Evolutionary conservation across 2,113 vertebrate genomes (phyloP), one percentile per base, ranked within the genome.

Genomic region (Anarhynchus alexandrinus): DNA sequence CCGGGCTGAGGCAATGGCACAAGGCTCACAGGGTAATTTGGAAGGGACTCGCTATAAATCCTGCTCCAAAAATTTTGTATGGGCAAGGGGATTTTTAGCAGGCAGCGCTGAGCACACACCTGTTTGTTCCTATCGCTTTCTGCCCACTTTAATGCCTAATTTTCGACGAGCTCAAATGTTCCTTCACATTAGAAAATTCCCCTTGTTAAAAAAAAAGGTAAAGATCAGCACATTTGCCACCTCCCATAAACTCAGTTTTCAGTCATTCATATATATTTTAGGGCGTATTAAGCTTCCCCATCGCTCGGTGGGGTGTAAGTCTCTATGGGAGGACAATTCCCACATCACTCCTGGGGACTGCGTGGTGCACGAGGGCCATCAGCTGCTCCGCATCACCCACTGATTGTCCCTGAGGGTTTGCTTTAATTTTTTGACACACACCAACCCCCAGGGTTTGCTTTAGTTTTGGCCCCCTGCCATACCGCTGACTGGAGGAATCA

Each of bases 321-420:
- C 57, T 2, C 3, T 10, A 1, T 23, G 34, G 5, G 3, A 49
- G 82, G 64, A 5, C 15, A 32, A 10, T 2, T 26, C 21, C 80
- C 62, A 14, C 36, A 62, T 7, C 18, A 36, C 72, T 6, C 49
- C 3, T 21, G 49, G 10, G 49, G 20, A 22, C 22, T 51, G 22
- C 7, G 22, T 22, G 49, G 23, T 51, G 49, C 22, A 12, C 49
- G 12, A 25, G 22, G 22, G 49, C 49, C 49, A 25, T 51, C 49
- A 23, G 22, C 49, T 22, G 3, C 49, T 49, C 47, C 21, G 47
- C 71, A 23, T 27, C 73, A 22, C n/a, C 70, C 9, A 4, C 22
- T 2, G 3, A 23, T 7, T 1, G 18, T 2, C 67, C 54, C 54
- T 0, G 4, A 34, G 38, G 42, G 1, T 26, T 12, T 32, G 26